These are phyloP conservation scores for Villa cingulata DNA, from an alignment of 2,888 invertebrate species.

Conservation along the genomic window DNA sequence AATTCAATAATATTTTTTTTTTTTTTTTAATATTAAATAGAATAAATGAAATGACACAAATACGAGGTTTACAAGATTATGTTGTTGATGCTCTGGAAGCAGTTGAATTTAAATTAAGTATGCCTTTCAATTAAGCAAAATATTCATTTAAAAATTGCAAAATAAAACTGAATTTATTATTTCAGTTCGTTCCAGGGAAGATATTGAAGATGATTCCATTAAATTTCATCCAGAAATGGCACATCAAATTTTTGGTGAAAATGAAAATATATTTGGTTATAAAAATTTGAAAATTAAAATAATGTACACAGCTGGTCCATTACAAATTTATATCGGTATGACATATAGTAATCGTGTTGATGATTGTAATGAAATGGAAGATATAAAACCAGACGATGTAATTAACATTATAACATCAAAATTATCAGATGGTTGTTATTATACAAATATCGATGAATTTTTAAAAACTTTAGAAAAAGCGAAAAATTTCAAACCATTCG, in stretches of 20 bases:
- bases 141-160: background rate
- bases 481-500: conserved; percentile 61
- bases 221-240: conserved; percentile 75
- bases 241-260: conserved; percentile 85
- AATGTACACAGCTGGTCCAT: conserved; percentile 65
- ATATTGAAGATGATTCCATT: conserved; percentile 49
- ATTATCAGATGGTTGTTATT: conserved; percentile 51
- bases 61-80: conserved; percentile 28
- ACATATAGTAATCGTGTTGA: conserved; percentile 53
- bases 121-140: conserved; percentile 11
- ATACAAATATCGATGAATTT: conserved; percentile 60
- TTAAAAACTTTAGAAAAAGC: conserved; percentile 54
- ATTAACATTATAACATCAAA: conserved; percentile 52
- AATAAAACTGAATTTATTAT: background rate
- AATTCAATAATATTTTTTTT: no score
- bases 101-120: conserved; percentile 34
- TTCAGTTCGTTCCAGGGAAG: conserved; percentile 46
- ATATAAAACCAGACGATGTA: conserved; percentile 61
- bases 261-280: conserved; percentile 90
- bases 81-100: conserved; percentile 29
- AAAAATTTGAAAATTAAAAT: conserved; percentile 64
- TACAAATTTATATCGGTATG: conserved; percentile 68
- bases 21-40: no score
- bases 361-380: conserved; percentile 40
- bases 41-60: no score